Base-by-base conservation (phyloP, 2,888 invertebrate species). In the Smittia sp. region DNA sequence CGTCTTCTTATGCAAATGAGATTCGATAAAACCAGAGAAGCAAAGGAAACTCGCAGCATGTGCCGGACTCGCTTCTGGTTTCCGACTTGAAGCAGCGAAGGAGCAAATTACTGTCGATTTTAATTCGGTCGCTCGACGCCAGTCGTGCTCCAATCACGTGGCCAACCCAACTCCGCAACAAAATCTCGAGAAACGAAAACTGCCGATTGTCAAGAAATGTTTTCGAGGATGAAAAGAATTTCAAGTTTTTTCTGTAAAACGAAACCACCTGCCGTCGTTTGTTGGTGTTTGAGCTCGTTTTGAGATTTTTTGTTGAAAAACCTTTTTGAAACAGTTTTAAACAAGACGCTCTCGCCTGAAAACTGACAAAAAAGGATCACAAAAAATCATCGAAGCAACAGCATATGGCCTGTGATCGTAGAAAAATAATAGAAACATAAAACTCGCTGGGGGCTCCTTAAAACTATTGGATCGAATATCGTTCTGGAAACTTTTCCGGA, bases 241-340 rank as follows among this genome's bases (percentile, higher is more conserved):
- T 46, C 15, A 15, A 6, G 46, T n/a, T n/a, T 46, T 15, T 11
- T 46, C 2, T 46, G 2, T 46, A 46, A 46, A 46, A 11, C 3
- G 46, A 46, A 46, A n/a, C 46, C 46, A 46, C 46, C 46, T 46
- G 46, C 46, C 46, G 3, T 46, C 46, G 11, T 46, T 46, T 46
- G 4, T 15, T 46, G 3, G 46, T 46, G 46, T 46, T 6, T 15
- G 46, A n/a, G n/a, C 2, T 46, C 46, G 2, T 46, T 46, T 2
- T n/a, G 46, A 46, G 2, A 6, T 46, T 46, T 46, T 46, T 46
- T 46, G 46, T 46, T 46, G 2, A n/a, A n/a, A 15, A n/a, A n/a
- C 15, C 46, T 46, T 46, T 38, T 46, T 46, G 46, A 46, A 46
- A 46, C 46, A 46, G 2, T 32, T 32, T 32, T 32, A 6, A 46